phyloP scores from a whole-genome alignment of 1,140 invertebrate species.

The Ceratina australensis region DNA sequence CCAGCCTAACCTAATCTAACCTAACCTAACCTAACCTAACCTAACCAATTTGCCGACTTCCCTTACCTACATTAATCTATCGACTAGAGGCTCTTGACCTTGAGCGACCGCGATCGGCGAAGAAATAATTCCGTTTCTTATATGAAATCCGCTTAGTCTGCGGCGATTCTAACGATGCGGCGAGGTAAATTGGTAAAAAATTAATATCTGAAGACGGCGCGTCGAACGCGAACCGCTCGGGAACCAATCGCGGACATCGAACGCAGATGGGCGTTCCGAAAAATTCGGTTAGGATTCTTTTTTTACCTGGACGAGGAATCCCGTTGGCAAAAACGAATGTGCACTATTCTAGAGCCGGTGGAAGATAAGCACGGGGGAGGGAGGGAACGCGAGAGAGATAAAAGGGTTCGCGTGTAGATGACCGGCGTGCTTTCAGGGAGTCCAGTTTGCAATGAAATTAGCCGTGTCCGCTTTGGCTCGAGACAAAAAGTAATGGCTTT shows the following conservation, averaged over 20 bases:
- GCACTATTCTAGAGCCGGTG: constrained; percentile 9
- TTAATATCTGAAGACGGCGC: constrained; percentile 28
- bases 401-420: constrained; percentile 64
- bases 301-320: constrained; percentile 41
- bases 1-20: too few relatives aligned
- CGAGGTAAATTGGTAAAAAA: neutral
- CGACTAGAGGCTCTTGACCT: too few relatives aligned
- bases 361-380: constrained; percentile 29
- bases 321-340: constrained; percentile 24
- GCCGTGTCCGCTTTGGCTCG: constrained; percentile 50
- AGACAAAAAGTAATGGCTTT: constrained; percentile 72
- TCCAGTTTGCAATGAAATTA: constrained; percentile 63
- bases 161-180: constrained; percentile 10
- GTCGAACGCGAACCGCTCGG: neutral
- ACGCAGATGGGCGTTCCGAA: constrained; percentile 13
- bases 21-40: too few relatives aligned
- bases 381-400: constrained; percentile 39
- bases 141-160: neutral
- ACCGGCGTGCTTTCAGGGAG: constrained; percentile 52
- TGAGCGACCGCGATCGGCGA: neutral
- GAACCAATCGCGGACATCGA: neutral
- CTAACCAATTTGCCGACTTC: too few relatives aligned
- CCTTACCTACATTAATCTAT: too few relatives aligned
- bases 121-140: constrained; percentile 19
- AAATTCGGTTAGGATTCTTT: constrained; percentile 45